Evolutionary conservation across 2,888 invertebrate genomes (phyloP), one percentile per base, ranked within the genome.

Genomic region (Bombyx huttoni): DNA sequence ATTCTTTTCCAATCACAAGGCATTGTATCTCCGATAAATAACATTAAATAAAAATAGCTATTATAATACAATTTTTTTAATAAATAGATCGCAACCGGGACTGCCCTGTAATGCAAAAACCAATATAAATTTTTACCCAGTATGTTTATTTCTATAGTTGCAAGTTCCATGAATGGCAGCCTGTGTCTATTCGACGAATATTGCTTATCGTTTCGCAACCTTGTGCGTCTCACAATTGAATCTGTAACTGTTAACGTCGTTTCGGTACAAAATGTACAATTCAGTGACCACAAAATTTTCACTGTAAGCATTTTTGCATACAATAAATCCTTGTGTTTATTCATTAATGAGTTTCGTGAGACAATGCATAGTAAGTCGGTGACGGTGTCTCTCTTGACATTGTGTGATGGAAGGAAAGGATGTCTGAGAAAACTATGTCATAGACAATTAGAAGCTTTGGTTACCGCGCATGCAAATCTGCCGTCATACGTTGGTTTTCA

Each of bases 401-500:
- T 49, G 45, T 45, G 47, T 34, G 35, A 35, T 35, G 35, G 45
- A 14, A 51, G 35, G 51, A 66, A 71, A 65, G 61, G 58, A 52
- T 65, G 70, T 65, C 68, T 64, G 60, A 55, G 53, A 64, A 68
- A 68, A 63, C 55, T 62, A 51, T 65, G 66, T 59, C 68, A 60
- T 58, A 56, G 52, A 68, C 58, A 59, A 56, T 65, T 55, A 62
- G 60, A 57, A 58, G 56, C 66, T 67, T 65, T 56, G 60, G 69
- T 69, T 68, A 64, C 63, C 59, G 54, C 50, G 68, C 65, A 69
- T 67, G 65, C 68, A 68, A 69, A 68, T 68, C 65, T 56, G 57
- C 53, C 57, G 54, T 40, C 59, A 58, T 52, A 47, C 52, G 72
- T 81, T n/a, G n/a, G n/a, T n/a, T 24, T 82, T 81, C 78, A 72